phyloP scores from a whole-genome alignment of 2,113 vertebrate species.

The Trematocara nigrifrons region DNA sequence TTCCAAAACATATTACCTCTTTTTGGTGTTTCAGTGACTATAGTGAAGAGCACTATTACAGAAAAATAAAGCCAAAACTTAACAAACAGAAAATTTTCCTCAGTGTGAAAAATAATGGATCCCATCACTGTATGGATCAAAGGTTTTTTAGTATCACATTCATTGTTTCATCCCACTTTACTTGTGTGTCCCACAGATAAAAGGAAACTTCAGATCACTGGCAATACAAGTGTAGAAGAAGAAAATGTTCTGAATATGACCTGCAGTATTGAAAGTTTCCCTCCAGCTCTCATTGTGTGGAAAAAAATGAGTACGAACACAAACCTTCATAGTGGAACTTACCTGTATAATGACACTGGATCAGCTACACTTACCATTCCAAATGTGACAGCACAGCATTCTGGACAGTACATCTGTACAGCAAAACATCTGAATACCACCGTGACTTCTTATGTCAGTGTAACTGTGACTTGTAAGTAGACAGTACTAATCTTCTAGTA shows the following conservation, averaged over 20 bases:
- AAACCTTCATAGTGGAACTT: background rate
- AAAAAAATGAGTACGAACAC: background rate
- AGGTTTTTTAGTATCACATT: background rate
- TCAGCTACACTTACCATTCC: background rate
- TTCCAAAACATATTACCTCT: background rate
- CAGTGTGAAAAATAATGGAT: background rate
- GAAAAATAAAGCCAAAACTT: background rate
- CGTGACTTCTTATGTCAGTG: rapidly evolving
- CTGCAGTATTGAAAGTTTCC: background rate
- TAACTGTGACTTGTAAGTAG: background rate
- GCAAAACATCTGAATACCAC: background rate
- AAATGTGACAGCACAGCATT: background rate
- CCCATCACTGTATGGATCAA: background rate
- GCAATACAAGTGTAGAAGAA: background rate
- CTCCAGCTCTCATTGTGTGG: background rate
- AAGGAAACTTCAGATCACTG: background rate
- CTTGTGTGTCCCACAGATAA: background rate
- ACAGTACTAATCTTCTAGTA: background rate
- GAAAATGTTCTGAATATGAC: background rate
- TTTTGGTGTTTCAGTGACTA: background rate
- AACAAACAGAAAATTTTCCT: background rate
- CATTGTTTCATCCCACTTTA: background rate
- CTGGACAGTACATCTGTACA: background rate
- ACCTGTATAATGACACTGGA: background rate
- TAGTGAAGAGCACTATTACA: background rate